Evolutionary conservation across 37 sponge, comb jelly and placozoan species (phyloP).

Genomic region (Axinella damicornis): DNA sequence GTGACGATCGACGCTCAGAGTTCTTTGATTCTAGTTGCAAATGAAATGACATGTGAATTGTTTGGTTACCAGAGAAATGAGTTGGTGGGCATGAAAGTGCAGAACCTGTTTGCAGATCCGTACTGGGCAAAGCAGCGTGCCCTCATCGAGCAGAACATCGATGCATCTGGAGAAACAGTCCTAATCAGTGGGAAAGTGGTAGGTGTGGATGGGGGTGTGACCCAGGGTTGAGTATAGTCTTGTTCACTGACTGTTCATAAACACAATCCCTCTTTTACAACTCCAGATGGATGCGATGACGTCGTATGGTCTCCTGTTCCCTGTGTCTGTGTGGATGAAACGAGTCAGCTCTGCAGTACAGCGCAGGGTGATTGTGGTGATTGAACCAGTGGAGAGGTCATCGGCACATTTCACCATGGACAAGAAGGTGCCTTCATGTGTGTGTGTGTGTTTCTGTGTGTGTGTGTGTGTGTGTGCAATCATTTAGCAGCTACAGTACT

Average conservation of each 20-base stretch:
- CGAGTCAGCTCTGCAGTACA: conserved; percentile 18
- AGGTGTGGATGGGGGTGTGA: too few relatives aligned
- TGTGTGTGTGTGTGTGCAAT: too few relatives aligned
- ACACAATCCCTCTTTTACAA: background rate
- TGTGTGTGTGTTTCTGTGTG: too few relatives aligned
- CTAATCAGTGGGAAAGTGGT: conserved; percentile 95
- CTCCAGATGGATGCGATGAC: conserved; percentile 93
- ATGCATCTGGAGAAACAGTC: conserved; percentile 70
- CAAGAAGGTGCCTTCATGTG: too few relatives aligned
- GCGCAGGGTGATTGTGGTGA: conserved; percentile 80
- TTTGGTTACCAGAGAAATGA: conserved; percentile 72
- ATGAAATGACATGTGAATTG: conserved; percentile 85
- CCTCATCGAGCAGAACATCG: conserved; percentile 84
- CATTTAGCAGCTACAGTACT: too few relatives aligned
- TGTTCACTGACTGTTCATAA: background rate
- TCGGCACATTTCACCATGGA: conserved; percentile 67
- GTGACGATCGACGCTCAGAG: conserved; percentile 81
- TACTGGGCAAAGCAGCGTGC: conserved; percentile 70
- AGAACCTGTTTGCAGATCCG: conserved; percentile 77
- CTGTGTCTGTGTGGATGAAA: conserved; percentile 97
- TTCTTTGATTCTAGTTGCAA: conserved; percentile 78
- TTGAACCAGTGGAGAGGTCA: conserved; percentile 89
- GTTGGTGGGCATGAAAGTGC: conserved; percentile 81
- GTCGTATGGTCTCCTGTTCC: conserved; percentile 74
- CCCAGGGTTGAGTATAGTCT: background rate